Conservation (phyloP, 2,888 invertebrate genomes). For the Phengaris alcon region DNA sequence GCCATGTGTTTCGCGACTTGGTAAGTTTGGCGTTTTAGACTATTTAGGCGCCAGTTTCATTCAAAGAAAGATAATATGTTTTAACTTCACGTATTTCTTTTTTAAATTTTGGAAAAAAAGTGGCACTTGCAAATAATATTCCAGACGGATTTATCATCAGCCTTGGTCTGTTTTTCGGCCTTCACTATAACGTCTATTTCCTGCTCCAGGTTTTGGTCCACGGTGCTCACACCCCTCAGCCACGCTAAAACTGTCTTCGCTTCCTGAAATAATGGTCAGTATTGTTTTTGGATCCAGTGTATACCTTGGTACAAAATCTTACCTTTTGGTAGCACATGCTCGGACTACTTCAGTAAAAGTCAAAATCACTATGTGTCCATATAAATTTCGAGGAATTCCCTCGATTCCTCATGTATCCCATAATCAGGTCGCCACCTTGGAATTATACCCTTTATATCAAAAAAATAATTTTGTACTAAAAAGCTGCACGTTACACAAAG, state of each 20-base stretch:
- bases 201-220: slow-evolving; percentile 54
- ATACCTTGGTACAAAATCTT: too few relatives aligned
- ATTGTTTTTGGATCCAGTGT: too few relatives aligned
- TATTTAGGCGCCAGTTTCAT: background rate
- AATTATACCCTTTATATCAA: too few relatives aligned
- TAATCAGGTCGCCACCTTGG: too few relatives aligned
- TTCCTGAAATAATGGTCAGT: slow-evolving; percentile 50
- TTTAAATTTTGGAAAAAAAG: background rate
- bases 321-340: too few relatives aligned
- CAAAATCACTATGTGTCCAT: too few relatives aligned
- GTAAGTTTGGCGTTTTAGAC: background rate
- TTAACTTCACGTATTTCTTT: too few relatives aligned
- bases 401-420: too few relatives aligned
- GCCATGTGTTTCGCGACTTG: background rate
- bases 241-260: slow-evolving; percentile 67
- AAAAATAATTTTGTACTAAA: background rate
- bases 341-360: too few relatives aligned
- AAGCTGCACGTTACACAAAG: background rate
- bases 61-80: too few relatives aligned
- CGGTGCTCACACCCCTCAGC: slow-evolving; percentile 58
- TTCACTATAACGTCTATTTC: slow-evolving; percentile 62
- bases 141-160: slow-evolving; percentile 62
- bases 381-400: too few relatives aligned
- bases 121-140: slow-evolving; percentile 61
- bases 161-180: slow-evolving; percentile 62